A percentile compares a stretch with the other conserved stretches of the same genome.
Evolutionary conservation across 1,140 invertebrate genomes (phyloP).

Genomic region (Lutraria rhynchaena): DNA sequence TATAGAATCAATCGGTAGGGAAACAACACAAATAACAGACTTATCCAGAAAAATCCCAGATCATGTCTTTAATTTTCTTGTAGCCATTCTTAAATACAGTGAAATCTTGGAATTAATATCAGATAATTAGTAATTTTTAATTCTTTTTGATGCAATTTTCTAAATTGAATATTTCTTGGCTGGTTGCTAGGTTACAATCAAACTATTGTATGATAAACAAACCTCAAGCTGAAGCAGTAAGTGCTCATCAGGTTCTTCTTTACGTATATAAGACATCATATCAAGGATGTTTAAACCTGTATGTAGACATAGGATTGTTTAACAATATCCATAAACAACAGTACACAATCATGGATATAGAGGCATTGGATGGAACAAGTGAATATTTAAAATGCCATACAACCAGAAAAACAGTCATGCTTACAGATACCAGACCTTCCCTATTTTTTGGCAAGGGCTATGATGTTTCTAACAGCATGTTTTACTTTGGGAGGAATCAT

Average conservation of each 20-base stretch:
- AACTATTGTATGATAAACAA: not conserved
- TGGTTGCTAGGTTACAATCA: not conserved
- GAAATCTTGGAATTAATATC: not conserved
- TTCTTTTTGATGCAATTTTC: not conserved
- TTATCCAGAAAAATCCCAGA: no score
- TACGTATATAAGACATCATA: constrained; percentile 65
- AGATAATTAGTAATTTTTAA: not conserved
- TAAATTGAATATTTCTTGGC: not conserved
- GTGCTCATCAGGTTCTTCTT: constrained; percentile 71
- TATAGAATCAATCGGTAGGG: not conserved
- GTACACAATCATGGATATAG: no score
- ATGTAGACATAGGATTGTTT: not conserved
- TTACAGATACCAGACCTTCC: no score
- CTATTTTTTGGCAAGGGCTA: no score
- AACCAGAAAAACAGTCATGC: no score
- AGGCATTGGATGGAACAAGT: no score
- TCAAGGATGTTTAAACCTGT: constrained; percentile 70
- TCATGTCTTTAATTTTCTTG: not conserved
- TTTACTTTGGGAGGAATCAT: no score
- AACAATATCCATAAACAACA: no score
- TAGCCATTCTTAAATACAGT: not conserved
- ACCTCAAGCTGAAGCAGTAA: constrained; percentile 72
- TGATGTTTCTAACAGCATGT: no score
- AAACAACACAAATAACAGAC: no score
- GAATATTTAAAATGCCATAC: no score